A percentile compares a stretch with the other conserved stretches of the same genome.
These are phyloP conservation scores for Neocrepidodera transversa DNA, from an alignment of 2,888 invertebrate genomes.

Conservation along the genomic window DNA sequence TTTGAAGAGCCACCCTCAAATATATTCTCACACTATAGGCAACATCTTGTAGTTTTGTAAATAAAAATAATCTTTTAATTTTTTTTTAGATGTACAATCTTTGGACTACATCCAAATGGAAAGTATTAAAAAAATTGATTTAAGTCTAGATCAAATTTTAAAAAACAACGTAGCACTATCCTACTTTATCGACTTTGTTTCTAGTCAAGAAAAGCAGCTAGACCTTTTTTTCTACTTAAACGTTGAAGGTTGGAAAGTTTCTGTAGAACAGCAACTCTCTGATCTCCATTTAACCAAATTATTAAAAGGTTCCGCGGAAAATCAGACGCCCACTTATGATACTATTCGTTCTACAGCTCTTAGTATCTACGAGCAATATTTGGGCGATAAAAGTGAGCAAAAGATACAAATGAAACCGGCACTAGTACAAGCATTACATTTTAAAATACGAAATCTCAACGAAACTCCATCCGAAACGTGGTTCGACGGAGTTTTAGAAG, in stretches of 20 bases:
- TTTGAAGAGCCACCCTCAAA: too few relatives aligned
- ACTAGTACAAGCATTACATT: slow-evolving; percentile 67
- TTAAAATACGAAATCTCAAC: slow-evolving; percentile 66
- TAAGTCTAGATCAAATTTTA: slow-evolving; percentile 75
- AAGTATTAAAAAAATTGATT: slow-evolving; percentile 58
- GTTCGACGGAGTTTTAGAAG: slow-evolving; percentile 84
- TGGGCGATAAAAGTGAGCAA: slow-evolving; percentile 74
- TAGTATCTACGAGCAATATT: slow-evolving; percentile 78
- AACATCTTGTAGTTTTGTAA: too few relatives aligned
- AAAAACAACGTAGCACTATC: slow-evolving; percentile 79
- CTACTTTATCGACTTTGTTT: slow-evolving; percentile 80
- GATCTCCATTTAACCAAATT: slow-evolving; percentile 64
- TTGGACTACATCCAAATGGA: slow-evolving; percentile 52
- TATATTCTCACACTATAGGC: too few relatives aligned
- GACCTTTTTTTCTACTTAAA: slow-evolving; percentile 82
- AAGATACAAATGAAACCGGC: slow-evolving; percentile 69
- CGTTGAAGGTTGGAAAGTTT: slow-evolving; percentile 76
- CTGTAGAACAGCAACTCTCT: slow-evolving; percentile 74
- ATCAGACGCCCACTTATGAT: slow-evolving; percentile 53
- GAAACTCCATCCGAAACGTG: slow-evolving; percentile 73
- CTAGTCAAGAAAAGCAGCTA: slow-evolving; percentile 71
- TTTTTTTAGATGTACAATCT: slow-evolving; percentile 38
- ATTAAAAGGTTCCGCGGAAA: slow-evolving; percentile 58
- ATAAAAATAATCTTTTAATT: too few relatives aligned
- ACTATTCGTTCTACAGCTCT: slow-evolving; percentile 70